Percentiles rank a stretch among this genome's conserved stretches.
Conservation (phyloP, 2,797 vertebrate species). For the Picus viridis region DNA sequence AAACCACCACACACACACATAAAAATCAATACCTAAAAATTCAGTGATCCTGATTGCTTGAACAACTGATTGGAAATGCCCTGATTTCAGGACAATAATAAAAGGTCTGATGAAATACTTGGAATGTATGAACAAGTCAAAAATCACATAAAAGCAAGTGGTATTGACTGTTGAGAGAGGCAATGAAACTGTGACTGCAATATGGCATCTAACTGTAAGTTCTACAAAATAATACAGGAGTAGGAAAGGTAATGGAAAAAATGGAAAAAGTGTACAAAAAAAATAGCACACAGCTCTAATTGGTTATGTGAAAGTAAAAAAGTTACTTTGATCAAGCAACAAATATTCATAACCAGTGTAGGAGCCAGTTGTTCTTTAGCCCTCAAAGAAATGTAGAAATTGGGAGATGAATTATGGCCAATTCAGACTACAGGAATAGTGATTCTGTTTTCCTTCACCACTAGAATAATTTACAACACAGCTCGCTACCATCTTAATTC, state of each 20-base stretch:
- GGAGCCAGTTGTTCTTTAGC: neutral
- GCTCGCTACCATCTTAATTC: neutral
- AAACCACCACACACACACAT: neutral
- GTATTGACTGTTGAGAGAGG: neutral
- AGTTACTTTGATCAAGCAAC: neutral
- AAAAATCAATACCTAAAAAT: too few relatives aligned
- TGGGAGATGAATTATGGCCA: neutral
- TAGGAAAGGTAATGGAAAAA: neutral
- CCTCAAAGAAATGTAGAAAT: neutral
- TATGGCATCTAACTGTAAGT: neutral
- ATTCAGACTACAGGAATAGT: neutral
- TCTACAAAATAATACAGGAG: neutral
- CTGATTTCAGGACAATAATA: neutral
- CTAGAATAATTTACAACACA: neutral
- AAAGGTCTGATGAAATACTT: neutral
- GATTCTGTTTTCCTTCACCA: neutral
- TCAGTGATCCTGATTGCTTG: neutral
- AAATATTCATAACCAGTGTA: neutral
- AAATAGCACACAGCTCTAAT: neutral
- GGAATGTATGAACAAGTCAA: neutral
- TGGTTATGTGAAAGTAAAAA: neutral
- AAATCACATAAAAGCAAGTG: neutral
- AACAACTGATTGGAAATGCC: neutral
- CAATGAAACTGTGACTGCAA: neutral
- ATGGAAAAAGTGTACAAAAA: neutral